A percentile compares a stretch with the other conserved stretches of the same genome.
Evolutionary conservation across 2,113 vertebrate species (phyloP).

Genomic region (Carassius auratus): DNA sequence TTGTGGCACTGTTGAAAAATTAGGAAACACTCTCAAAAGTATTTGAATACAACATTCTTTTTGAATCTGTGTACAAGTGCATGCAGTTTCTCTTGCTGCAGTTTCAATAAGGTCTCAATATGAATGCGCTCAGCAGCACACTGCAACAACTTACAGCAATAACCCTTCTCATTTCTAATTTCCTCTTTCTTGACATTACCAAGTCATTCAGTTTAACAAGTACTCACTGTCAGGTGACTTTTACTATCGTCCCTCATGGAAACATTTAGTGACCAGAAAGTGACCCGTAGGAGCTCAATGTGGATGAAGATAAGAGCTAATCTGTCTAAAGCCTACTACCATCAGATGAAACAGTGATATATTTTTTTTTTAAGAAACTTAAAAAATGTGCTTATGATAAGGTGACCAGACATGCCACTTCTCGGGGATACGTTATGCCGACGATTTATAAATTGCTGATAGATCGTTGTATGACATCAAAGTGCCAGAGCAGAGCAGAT

Average conservation of each 20-base stretch:
- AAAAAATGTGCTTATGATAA: neutral
- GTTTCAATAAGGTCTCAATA: neutral
- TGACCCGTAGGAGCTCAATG: conserved; percentile 7
- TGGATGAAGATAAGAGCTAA: neutral
- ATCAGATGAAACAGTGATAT: neutral
- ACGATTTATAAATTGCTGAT: no score
- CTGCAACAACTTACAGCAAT: neutral
- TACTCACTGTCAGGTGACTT: neutral
- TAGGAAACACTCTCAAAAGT: neutral
- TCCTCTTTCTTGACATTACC: neutral
- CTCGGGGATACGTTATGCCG: no score
- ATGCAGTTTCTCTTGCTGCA: neutral
- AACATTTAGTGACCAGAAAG: conserved; percentile 7
- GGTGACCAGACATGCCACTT: no score
- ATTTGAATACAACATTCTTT: neutral
- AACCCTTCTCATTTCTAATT: neutral
- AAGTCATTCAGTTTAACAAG: neutral
- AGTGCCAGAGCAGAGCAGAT: no score
- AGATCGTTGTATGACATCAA: no score
- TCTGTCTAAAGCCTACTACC: neutral
- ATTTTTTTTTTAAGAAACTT: no score
- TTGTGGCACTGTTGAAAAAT: neutral
- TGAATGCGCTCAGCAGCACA: neutral
- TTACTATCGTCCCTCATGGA: neutral
- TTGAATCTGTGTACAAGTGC: neutral